These are phyloP conservation scores for Brenthis hecate DNA, from an alignment of 2,888 invertebrate genomes.

Conservation along the genomic window DNA sequence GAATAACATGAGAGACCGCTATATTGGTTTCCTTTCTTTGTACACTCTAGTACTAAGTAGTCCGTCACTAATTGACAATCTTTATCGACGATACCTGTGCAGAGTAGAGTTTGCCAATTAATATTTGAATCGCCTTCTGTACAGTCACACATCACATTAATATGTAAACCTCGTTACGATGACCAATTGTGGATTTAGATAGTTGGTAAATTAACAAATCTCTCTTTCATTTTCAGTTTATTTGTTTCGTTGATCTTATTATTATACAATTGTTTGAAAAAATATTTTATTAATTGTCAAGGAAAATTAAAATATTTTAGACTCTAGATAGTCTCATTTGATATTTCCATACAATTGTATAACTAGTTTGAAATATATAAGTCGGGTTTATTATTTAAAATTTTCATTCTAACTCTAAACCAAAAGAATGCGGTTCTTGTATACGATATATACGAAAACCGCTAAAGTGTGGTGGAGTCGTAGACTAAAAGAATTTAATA, in stretches of 20 bases:
- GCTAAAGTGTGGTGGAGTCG: slow-evolving; percentile 2
- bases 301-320: not conserved
- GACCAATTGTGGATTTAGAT: slow-evolving; percentile 47
- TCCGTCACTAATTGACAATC: slow-evolving; percentile 64
- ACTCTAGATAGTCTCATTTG: slow-evolving; percentile 5
- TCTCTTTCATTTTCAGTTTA: too few species aligned
- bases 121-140: slow-evolving; percentile 66
- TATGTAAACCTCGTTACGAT: slow-evolving; percentile 68
- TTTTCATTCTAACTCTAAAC: slow-evolving; percentile 41
- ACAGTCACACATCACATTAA: slow-evolving; percentile 67
- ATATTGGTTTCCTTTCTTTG: slow-evolving; percentile 52
- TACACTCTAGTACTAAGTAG: slow-evolving; percentile 49
- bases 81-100: slow-evolving; percentile 57
- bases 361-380: slow-evolving; percentile 33
- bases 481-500: slow-evolving; percentile 19
- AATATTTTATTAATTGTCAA: too few species aligned
- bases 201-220: not conserved
- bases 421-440: slow-evolving; percentile 31
- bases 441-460: slow-evolving; percentile 7
- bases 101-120: slow-evolving; percentile 74
- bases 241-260: too few species aligned
- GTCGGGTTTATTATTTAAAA: slow-evolving; percentile 62
- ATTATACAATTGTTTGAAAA: too few species aligned
- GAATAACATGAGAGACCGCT: slow-evolving; percentile 2
- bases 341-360: slow-evolving; percentile 61